These are phyloP conservation scores for Nomada hirtipes DNA, from an alignment of 2,888 invertebrate species.

Conservation along the genomic window DNA sequence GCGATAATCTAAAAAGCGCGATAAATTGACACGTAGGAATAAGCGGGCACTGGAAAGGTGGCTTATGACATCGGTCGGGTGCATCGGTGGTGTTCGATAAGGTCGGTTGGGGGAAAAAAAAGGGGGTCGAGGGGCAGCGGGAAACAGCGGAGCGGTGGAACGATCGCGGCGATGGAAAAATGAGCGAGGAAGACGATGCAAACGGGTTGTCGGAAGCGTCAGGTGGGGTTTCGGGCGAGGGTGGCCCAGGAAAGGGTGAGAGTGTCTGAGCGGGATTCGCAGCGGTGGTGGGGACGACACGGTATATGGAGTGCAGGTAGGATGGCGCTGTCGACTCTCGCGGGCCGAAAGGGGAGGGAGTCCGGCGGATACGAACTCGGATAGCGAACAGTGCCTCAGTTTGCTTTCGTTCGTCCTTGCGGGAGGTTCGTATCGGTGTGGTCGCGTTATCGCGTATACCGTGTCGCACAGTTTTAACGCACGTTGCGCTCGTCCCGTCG, in stretches of 20 bases:
- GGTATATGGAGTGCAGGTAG: slow-evolving; percentile 43
- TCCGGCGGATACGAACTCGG: slow-evolving; percentile 50
- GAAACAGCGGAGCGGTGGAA: slow-evolving; percentile 36
- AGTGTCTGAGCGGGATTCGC: slow-evolving; percentile 40
- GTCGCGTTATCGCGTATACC: too few species aligned
- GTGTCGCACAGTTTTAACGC: neutral
- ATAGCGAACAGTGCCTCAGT: slow-evolving; percentile 57
- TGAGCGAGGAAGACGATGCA: slow-evolving; percentile 60
- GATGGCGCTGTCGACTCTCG: slow-evolving; percentile 40
- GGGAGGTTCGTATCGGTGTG: slow-evolving; percentile 5
- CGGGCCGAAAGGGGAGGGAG: slow-evolving; percentile 9
- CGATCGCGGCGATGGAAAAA: slow-evolving; percentile 50
- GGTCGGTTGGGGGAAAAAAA: slow-evolving; percentile 16
- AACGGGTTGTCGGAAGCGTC: slow-evolving; percentile 62
- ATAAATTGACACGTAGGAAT: slow-evolving; percentile 47
- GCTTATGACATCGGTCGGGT: slow-evolving; percentile 31
- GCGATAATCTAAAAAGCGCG: slow-evolving; percentile 47
- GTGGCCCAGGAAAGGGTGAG: slow-evolving; percentile 44
- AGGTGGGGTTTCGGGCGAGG: slow-evolving; percentile 50
- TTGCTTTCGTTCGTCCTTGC: slow-evolving; percentile 55
- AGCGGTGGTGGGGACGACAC: slow-evolving; percentile 6
- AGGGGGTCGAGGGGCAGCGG: neutral
- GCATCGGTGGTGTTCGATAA: slow-evolving; percentile 45
- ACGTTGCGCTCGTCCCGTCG: neutral
- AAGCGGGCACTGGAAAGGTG: slow-evolving; percentile 6